Base-by-base conservation (phyloP, 2,113 vertebrate species). In the Oreocharis arfaki region DNA sequence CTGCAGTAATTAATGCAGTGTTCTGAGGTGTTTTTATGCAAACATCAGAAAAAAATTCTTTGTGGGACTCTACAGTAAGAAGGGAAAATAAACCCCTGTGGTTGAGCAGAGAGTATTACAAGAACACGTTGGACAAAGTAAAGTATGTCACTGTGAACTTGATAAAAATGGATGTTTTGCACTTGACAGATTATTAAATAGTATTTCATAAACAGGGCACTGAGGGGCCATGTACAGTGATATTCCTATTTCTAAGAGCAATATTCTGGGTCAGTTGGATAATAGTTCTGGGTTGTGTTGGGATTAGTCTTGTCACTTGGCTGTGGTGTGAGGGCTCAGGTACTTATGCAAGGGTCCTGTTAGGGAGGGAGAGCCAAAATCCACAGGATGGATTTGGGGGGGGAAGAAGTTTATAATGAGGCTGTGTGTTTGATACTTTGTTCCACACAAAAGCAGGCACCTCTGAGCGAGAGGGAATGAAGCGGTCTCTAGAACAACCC, bases 341-440 rank as follows among this genome's bases (percentile, higher is more conserved):
- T 71, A 1, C 61, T 52, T 68, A 42, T 0, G 4, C 57, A 39
- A 33, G 71, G 70, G 55, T 44, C 11, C 5, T 24, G 5, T 4
- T 7, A 8, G 50, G 65, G 59, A 67, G 27, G 50, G 18, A 61
- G 33, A 55, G 35, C n/a, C 70, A 6, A 52, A 32, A 63, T 19
- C 24, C 41, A 2, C 7, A 0, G 3, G 1, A 3, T 7, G 22
- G 3, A 1, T 64, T 10, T 30, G 47, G 3, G 14, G 14, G 24
- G 23, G 14, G 41, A 50, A 24, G 55, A 18, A 42, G 47, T 50
- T 63, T 13, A 0, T 26, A 17, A 11, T 7, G 13, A 23, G 47
- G 11, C 30, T 73, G 2, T 1, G 0, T 11, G 13, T 53, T 64
- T 52, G 21, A 18, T 22, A 2, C 23, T 53, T 76, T 21, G 21